Evolutionary conservation across 2,888 invertebrate genomes (phyloP).

Genomic region (Scaptomyza polygonia): DNA sequence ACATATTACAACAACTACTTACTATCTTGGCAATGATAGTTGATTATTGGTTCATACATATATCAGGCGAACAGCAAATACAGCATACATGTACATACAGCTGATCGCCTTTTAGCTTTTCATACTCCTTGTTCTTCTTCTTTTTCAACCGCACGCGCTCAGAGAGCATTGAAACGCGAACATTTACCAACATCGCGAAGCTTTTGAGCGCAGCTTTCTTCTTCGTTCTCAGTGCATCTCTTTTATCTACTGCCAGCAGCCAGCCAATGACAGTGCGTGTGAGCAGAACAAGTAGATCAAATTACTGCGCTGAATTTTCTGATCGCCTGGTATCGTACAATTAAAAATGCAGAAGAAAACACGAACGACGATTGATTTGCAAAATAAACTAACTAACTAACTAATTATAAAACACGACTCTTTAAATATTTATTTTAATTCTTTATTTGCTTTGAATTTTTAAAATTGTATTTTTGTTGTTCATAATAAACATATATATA

Average conservation of each 20-base stretch:
- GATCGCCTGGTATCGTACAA: neutral
- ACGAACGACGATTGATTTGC: neutral
- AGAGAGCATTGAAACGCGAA: neutral
- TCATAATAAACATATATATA: conserved; percentile 73
- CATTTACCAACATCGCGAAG: neutral
- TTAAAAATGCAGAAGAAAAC: conserved; percentile 4
- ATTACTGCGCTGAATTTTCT: neutral
- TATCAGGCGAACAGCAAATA: conserved; percentile 3
- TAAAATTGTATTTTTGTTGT: conserved; percentile 75
- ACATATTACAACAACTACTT: neutral
- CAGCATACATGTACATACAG: too few species aligned
- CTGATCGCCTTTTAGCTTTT: neutral
- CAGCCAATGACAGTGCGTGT: conserved; percentile 3
- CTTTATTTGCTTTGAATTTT: conserved; percentile 70
- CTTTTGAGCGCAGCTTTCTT: conserved; percentile 2
- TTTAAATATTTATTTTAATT: conserved; percentile 49
- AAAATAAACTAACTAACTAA: neutral
- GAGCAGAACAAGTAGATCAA: neutral
- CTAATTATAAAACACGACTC: neutral
- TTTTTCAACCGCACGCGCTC: neutral
- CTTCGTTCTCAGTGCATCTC: neutral
- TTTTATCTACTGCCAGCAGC: neutral
- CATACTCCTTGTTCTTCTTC: neutral
- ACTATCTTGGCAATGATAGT: conserved; percentile 1
- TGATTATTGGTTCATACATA: neutral